These are phyloP conservation scores for Tenthredo mesomela DNA, from an alignment of 2,888 invertebrate species.

Conservation along the genomic window DNA sequence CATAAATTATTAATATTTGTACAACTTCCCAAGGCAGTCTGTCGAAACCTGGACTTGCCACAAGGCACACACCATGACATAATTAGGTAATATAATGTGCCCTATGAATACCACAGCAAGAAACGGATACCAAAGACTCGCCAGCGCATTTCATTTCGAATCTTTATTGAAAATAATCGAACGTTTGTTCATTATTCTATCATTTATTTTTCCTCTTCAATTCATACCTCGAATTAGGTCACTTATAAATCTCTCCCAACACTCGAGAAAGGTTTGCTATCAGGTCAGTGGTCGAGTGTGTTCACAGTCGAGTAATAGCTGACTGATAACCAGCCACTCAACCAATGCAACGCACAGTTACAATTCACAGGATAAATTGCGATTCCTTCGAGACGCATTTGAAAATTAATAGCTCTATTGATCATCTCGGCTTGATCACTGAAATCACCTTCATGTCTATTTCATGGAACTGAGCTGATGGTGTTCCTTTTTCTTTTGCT, in stretches of 20 bases:
- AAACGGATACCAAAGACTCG: not conserved
- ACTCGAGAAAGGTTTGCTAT: conserved; percentile 8
- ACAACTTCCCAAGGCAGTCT: conserved; percentile 27
- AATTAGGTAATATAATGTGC: conserved; percentile 13
- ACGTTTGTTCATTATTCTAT: not conserved
- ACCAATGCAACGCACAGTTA: conserved; percentile 14
- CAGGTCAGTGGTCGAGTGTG: conserved; percentile 14
- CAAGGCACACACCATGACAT: conserved; percentile 16
- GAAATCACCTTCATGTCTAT: not conserved
- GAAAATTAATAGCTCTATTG: not conserved
- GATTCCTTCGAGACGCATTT: conserved; percentile 12
- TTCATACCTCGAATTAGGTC: not conserved
- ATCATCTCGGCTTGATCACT: not conserved
- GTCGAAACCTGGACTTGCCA: conserved; percentile 26
- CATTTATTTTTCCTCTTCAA: not conserved
- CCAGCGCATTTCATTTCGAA: not conserved
- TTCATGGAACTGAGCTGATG: not conserved
- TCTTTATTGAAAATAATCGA: not conserved
- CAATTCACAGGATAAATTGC: conserved; percentile 10
- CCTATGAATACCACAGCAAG: not conserved
- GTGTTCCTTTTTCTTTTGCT: not conserved
- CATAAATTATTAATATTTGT: conserved; percentile 30
- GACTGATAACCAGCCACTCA: conserved; percentile 15
- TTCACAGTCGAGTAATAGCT: conserved; percentile 16
- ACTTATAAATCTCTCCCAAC: not conserved